Evolutionary conservation across 2,888 invertebrate genomes (phyloP), one percentile per base, ranked within the genome.

Genomic region (Lathronympha strigana): DNA sequence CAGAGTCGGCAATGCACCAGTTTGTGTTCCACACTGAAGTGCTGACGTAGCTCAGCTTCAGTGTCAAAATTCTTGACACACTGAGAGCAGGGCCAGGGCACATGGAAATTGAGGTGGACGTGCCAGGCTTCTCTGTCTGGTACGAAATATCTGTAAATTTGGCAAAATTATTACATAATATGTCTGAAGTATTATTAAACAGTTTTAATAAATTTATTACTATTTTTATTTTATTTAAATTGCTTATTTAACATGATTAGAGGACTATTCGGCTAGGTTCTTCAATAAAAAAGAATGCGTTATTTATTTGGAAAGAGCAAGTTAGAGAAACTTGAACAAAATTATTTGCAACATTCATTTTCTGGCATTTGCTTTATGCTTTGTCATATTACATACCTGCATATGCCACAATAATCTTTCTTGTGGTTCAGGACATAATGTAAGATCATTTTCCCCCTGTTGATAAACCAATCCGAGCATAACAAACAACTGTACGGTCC

Each of bases 381-480:
- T 51, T 36, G 25, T 45, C 1, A 11, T 9, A 21, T 54, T 4
- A 69, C 79, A 76, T 69, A 90, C 92, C 91, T 86, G 78, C 92
- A 92, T 66, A 92, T 92, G 8, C 92, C 92, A 77, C 92, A 92
- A 70, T 85, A 92, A 69, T 91, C 91, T 72, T 92, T 92, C 66
- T 87, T 89, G 63, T 93, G 92, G 71, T 92, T 90, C n/a, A 92
- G 72, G n/a, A 91, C 79, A 72, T 92, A 92, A 67, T 92, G 92
- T 38, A 92, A 73, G 6, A 92, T 80, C 58, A 92, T 81, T 81
- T 92, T 92, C 0, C 87, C 75, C 63, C 85, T 83, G 67, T 90
- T 92, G 63, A 91, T 87, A 67, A 92, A 92, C 89, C 92, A 92
- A 64, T 91, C 92, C 1, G 87, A 68, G 67, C 92, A 92, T 19